These are phyloP conservation scores for Megalonaias nervosa DNA, from an alignment of 1,140 invertebrate species.

Conservation along the genomic window DNA sequence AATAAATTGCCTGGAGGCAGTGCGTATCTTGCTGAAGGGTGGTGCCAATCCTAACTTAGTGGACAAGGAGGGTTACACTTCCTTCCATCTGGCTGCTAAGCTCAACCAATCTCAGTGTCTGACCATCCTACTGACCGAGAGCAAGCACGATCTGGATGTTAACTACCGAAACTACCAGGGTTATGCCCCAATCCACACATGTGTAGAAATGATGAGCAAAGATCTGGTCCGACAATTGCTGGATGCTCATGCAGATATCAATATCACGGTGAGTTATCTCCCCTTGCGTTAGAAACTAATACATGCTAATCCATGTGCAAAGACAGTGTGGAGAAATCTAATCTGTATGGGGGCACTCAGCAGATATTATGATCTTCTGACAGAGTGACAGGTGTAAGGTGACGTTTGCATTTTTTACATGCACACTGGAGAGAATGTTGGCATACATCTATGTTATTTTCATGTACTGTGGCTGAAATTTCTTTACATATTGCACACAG, in stretches of 20 bases:
- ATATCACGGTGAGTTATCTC: slow-evolving; percentile 17
- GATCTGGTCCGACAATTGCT: slow-evolving; percentile 12
- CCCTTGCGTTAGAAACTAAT: not conserved
- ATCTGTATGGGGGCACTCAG: too few relatives aligned
- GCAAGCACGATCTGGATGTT: slow-evolving; percentile 26
- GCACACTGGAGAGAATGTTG: too few relatives aligned
- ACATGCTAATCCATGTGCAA: too few relatives aligned
- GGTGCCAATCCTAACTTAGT: slow-evolving; percentile 29
- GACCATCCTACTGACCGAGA: slow-evolving; percentile 26
- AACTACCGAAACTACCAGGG: slow-evolving; percentile 57
- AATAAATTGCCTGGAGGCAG: slow-evolving; percentile 20
- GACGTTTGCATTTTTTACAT: too few relatives aligned
- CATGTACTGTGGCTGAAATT: too few relatives aligned
- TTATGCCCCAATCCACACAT: slow-evolving; percentile 26
- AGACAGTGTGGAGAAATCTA: too few relatives aligned
- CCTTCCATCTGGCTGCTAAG: slow-evolving; percentile 41
- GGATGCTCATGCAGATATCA: slow-evolving; percentile 26
- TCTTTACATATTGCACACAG: too few relatives aligned
- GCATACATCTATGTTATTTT: too few relatives aligned
- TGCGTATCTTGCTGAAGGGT: slow-evolving; percentile 7
- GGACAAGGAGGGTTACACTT: slow-evolving; percentile 25
- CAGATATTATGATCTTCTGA: too few relatives aligned
- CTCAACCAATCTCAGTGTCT: slow-evolving; percentile 35
- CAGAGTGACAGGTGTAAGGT: too few relatives aligned
- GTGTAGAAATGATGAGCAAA: slow-evolving; percentile 20